A percentile compares a stretch with the other conserved stretches of the same genome.
phyloP scores from a whole-genome alignment of 2,113 vertebrate genomes.

The Sylvietta virens region DNA sequence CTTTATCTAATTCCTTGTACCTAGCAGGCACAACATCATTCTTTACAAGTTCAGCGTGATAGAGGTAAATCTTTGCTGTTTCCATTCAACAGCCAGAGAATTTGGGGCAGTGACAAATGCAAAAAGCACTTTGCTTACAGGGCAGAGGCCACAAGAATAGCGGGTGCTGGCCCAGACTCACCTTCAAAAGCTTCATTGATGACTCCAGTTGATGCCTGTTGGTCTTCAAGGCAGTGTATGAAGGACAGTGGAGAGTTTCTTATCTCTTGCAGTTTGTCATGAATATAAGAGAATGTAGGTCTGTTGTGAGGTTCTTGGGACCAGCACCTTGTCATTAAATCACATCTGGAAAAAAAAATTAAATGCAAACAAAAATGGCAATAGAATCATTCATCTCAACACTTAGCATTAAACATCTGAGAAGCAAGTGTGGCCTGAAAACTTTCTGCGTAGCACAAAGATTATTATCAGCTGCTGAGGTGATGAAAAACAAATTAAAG shows the following conservation, averaged over 20 bases:
- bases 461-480: neutral
- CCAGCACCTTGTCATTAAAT: conserved; percentile 72
- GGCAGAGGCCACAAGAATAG: neutral
- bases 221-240: neutral
- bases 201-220: neutral
- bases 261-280: conserved; percentile 66
- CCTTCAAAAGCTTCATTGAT: conserved; percentile 69
- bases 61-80: neutral
- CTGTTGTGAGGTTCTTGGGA: conserved; percentile 63
- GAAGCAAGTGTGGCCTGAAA: neutral
- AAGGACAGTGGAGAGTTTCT: conserved; percentile 16
- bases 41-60: neutral
- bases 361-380: neutral
- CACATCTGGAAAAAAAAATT: conserved; percentile 37
- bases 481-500: neutral
- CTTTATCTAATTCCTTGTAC: neutral
- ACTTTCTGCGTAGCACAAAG: neutral
- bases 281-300: conserved; percentile 64
- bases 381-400: neutral
- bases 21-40: neutral
- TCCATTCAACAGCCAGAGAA: neutral
- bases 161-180: neutral
- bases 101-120: neutral
- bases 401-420: neutral
- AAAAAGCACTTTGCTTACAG: neutral